Base-by-base conservation (phyloP, 2,113 vertebrate species). In the Pelobates fuscus region DNA sequence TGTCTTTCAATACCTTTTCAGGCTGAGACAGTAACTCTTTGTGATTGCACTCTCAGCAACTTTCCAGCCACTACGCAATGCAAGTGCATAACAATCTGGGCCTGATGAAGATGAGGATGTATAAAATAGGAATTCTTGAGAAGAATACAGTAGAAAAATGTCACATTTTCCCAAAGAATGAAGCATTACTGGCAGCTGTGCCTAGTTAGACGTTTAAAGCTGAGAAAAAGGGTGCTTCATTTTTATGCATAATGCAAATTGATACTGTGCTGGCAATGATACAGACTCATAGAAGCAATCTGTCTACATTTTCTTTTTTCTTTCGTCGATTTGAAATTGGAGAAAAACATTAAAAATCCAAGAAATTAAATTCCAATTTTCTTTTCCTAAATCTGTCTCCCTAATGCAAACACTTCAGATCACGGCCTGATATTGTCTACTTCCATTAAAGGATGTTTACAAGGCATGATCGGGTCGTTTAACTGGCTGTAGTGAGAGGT, bases 181-280 rank as follows among this genome's bases (percentile, higher is more conserved):
- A 68, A 68, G 59, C 65, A 68, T 77, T 77, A 60, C 65, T 41
- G 46, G 65, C 73, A 77, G 73, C 73, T 77, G 73, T 77, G 64
- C 73, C 73, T 77, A 75, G 72, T 75, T 75, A 75, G 55, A 75
- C 14, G 44, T 68, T 68, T 68, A 77, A 68, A 77, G 55, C 72
- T 8, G 43, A 52, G 65, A 77, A 60, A 59, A 43, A 41, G 72
- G 59, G 58, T 49, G 65, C 57, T 68, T 77, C 65, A 32, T 77
- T 67, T 77, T 77, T 60, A 68, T 77, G 55, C 65, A 60, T 77
- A 61, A 77, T 77, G 55, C 27, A 29, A 67, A 77, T 67, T 37
- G 73, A 67, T 77, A 58, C 65, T 61, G 37, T 61, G 55, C 26
- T 68, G 65, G 73, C 55, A 61, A 61, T 76, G 41, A 76, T 67